Base-by-base conservation (phyloP, 2,797 vertebrate genomes). In the Danio jaintianensis region DNA sequence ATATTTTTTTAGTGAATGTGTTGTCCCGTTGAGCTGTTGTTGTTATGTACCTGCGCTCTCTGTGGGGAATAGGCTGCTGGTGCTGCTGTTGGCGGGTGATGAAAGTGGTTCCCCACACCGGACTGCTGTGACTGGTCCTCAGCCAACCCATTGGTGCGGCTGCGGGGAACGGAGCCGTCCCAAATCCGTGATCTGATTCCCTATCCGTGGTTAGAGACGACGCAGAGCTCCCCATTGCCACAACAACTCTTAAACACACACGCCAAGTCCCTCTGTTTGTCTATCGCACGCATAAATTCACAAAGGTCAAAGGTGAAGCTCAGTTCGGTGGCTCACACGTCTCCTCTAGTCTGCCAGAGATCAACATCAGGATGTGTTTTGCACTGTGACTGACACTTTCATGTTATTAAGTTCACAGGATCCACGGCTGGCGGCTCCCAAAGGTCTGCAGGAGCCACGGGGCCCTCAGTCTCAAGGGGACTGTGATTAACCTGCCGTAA, bases 161-260 rank as follows among this genome's bases (percentile, higher is more conserved):
- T 13, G 95, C 92, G 0, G 97, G 88, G 88, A 96, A 99, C 29
- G 95, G 90, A 1, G 94, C 81, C 77, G 95, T 90, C 82, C 90
- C 82, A 90, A 98, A 97, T 87, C 97, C 96, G 87, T 97, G 97
- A 91, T 98, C 96, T 75, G 97, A 97, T 92, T 98, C 96, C 0
- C 96, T 96, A 93, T 99, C 97, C 4, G 96, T 90, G 7, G 96
- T 95, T 90, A 99, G 94, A 78, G 98, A 98, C 29, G 98, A 98
- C 85, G 98, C 97, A 43, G 98, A 99, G 91, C 96, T 99, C 90
- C 98, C 98, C 98, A 99, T 99, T 90, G 89, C 90, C 93, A 89
- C 93, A 2, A 82, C 58, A 48, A 62, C 58, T 36, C 38, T 16
- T 22, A 43, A 68, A 67, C 53, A 13, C 74, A 55, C 36, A 29